Evolutionary conservation across 2,888 invertebrate genomes (phyloP), one percentile per base, ranked within the genome.

Genomic region (Microdon myrmicae): DNA sequence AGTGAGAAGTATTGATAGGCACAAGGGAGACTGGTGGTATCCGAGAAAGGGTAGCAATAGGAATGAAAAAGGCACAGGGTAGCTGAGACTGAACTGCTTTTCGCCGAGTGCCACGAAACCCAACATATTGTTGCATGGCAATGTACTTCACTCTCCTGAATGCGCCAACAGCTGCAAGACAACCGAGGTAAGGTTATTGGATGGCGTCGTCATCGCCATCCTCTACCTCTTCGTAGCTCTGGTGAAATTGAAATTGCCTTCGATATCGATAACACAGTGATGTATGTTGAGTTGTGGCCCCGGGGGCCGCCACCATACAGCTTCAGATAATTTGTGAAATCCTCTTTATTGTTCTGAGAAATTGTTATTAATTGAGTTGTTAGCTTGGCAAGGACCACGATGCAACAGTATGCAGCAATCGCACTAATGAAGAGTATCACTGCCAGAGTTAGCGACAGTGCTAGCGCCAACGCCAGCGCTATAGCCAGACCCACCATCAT

Each of bases 351-450:
- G 72, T 74, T 72, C 73, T 73, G 74, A 75, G 75, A 75, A 75
- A 76, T 77, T 75, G 74, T 76, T 77, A 77, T 76, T 77, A 77
- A 77, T 77, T 77, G 75, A 77, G 76, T 74, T 76, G 75, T 75
- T 64, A 64, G 58, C 56, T 23, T 41, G 23, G 35, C 41, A 22
- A 37, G 31, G 16, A 13, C 26, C 31, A 14, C 17, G 38, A 64
- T 64, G 51, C 64, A 64, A 64, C 58, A 56, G 58, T 47, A 45
- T 37, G 32, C 39, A 37, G 39, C 37, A n/a, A n/a, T n/a, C n/a
- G 39, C 58, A 58, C 64, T 64, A 64, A 64, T 64, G 64, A 64
- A 64, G 64, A 29, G 58, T 64, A 64, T 64, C 64, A 64, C 51
- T 61, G 61, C 55, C 28, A 47, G 13, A 16, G 22, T n/a, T n/a